Conservation (phyloP, 2,797 vertebrate species). For the Protonibea diacanthus region DNA sequence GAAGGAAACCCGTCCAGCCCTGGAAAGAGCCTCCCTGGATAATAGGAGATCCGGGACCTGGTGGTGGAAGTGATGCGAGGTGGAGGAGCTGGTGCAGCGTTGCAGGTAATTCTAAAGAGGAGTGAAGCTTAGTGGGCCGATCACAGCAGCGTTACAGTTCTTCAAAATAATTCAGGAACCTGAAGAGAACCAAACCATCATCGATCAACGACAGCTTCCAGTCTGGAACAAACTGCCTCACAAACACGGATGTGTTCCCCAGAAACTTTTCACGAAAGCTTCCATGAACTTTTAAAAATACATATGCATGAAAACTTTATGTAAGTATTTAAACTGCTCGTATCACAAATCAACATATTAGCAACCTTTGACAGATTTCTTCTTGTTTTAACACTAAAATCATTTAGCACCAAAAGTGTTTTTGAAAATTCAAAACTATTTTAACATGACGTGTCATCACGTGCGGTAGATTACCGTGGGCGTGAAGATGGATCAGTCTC, state of each 20-base stretch:
- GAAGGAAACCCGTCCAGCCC: neutral
- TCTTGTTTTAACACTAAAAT: neutral
- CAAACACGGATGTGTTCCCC: too few relatives aligned
- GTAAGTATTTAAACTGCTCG: slow-evolving; percentile 54
- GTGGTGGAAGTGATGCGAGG: slow-evolving; percentile 81
- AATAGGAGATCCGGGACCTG: slow-evolving; percentile 80
- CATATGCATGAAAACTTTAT: slow-evolving; percentile 51
- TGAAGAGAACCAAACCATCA: neutral
- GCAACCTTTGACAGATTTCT: neutral
- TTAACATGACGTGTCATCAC: neutral
- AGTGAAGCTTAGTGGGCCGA: slow-evolving; percentile 7
- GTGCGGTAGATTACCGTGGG: neutral
- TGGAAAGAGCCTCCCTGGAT: slow-evolving; percentile 50
- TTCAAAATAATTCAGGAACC: neutral
- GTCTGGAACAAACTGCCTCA: neutral
- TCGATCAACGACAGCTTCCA: neutral
- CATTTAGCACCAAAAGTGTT: slow-evolving; percentile 21
- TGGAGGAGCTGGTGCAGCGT: slow-evolving; percentile 68
- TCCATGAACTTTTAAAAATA: slow-evolving; percentile 20
- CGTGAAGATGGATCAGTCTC: too few relatives aligned
- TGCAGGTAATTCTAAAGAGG: slow-evolving; percentile 26
- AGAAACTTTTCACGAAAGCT: slow-evolving; percentile 4
- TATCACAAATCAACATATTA: slow-evolving; percentile 11
- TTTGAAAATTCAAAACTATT: slow-evolving; percentile 1
- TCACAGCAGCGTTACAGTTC: neutral